Evolutionary conservation across 2,888 invertebrate species (phyloP).

Genomic region (Amphipoea lucens): DNA sequence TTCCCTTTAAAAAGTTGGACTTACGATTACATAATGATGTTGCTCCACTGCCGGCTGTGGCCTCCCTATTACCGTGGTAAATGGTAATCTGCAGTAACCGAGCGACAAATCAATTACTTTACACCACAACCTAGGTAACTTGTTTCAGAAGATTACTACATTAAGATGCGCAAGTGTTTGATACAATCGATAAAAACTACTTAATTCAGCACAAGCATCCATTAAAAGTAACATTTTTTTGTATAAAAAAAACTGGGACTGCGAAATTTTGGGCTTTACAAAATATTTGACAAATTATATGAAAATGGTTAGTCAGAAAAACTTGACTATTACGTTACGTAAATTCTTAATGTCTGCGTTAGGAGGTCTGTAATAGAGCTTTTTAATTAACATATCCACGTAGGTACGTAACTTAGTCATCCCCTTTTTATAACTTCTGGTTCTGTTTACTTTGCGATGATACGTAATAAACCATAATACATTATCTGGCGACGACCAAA

Average conservation of each 20-base stretch:
- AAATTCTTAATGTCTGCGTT: background rate
- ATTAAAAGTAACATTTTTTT: background rate
- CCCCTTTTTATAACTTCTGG: background rate
- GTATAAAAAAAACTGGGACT: background rate
- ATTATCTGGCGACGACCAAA: conserved; percentile 59
- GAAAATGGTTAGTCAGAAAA: background rate
- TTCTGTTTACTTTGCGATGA: conserved; percentile 3
- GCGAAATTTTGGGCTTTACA: too few species aligned
- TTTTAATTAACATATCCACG: background rate
- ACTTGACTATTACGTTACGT: background rate
- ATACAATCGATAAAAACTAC: background rate
- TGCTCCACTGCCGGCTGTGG: conserved; percentile 57
- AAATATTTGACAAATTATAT: background rate
- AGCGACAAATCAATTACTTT: conserved; percentile 69
- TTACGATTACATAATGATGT: conserved; percentile 59
- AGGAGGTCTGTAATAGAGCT: background rate
- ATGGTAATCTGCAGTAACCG: conserved; percentile 63
- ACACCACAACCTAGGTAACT: conserved; percentile 46
- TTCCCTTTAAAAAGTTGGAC: conserved; percentile 58
- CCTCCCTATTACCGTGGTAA: conserved; percentile 64
- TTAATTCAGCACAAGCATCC: background rate
- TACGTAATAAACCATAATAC: conserved; percentile 57
- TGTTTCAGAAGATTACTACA: conserved; percentile 33
- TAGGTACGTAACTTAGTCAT: background rate
- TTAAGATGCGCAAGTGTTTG: conserved; percentile 1